phyloP scores from a whole-genome alignment of 2,113 vertebrate species.

The Patagioenas fasciata region DNA sequence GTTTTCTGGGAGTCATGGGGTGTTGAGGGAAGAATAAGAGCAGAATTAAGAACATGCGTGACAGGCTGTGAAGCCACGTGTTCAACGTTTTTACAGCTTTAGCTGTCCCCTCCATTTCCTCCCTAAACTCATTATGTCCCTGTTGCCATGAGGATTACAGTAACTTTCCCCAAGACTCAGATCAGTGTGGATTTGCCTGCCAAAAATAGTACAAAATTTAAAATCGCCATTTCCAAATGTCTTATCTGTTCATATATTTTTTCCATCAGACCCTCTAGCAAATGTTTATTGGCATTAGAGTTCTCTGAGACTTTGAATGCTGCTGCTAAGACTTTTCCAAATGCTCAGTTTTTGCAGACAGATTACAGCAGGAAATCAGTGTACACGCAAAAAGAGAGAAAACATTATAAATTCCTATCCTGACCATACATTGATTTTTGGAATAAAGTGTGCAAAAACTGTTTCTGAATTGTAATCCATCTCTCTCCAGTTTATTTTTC shows the following conservation, averaged over 20 bases:
- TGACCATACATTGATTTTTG: background rate
- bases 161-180: background rate
- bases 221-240: background rate
- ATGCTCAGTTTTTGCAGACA: background rate
- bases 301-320: background rate
- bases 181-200: background rate
- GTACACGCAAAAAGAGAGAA: background rate
- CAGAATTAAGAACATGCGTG: background rate
- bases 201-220: constrained; percentile 6
- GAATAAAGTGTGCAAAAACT: background rate
- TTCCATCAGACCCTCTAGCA: background rate
- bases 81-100: constrained; percentile 13
- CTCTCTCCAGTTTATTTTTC: background rate
- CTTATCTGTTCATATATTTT: background rate
- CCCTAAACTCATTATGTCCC: background rate
- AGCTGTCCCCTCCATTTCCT: background rate
- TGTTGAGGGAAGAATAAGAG: background rate
- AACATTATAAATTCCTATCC: background rate
- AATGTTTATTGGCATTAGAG: background rate
- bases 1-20: background rate
- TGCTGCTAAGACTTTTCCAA: background rate
- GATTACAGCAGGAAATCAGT: background rate
- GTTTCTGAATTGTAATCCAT: background rate
- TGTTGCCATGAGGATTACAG: background rate
- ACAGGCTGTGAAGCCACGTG: background rate